Evolutionary conservation across 2,888 invertebrate species (phyloP), one percentile per base, ranked within the genome.

Genomic region (Monoplex corrugatus): DNA sequence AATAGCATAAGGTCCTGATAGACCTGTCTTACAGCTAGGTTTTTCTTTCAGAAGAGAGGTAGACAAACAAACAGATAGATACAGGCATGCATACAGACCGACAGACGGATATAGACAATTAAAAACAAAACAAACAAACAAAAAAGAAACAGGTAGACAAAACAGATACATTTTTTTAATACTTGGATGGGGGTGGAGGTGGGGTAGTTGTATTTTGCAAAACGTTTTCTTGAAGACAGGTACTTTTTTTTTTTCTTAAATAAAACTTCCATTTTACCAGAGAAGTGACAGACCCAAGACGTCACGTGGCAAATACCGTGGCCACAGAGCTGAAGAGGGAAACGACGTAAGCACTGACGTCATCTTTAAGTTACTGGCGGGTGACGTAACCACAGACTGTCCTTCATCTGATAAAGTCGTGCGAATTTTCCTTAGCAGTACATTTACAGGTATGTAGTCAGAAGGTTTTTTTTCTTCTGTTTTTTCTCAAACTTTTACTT

Each of bases 351-450:
- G 16, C 83, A 45, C 83, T 50, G 83, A 83, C 45, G 83, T 50
- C 83, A 45, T 45, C 83, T 83, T 83, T 45, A 8, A 38, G 28
- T 35, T 86, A 44, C 45, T 86, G n/a, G 72, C 72, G 72, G 95
- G 95, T 8, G 92, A 94, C 68, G 90, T 94, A 32, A 83, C 86
- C 10, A 87, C 92, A 1, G 92, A 92, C 13, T 93, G 92, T 87
- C 94, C 93, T 16, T 89, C 92, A 0, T 91, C 92, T 10, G 92
- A 92, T 43, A 94, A 93, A 87, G 91, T 94, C 43, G 94, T 95
- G n/a, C 91, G 95, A 16, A 94, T 95, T 44, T 95, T 94, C 90
- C 94, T 94, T 23, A 94, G 94, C 88, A 94, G 94, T 86, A 95
- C 95, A 23, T 95, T 95, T 87, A 94, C 95, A 92, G 95, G 95